phyloP scores from a whole-genome alignment of 30 jellyfish, hydroid and myxozoan genomes.

The Rhopilema esculentum region DNA sequence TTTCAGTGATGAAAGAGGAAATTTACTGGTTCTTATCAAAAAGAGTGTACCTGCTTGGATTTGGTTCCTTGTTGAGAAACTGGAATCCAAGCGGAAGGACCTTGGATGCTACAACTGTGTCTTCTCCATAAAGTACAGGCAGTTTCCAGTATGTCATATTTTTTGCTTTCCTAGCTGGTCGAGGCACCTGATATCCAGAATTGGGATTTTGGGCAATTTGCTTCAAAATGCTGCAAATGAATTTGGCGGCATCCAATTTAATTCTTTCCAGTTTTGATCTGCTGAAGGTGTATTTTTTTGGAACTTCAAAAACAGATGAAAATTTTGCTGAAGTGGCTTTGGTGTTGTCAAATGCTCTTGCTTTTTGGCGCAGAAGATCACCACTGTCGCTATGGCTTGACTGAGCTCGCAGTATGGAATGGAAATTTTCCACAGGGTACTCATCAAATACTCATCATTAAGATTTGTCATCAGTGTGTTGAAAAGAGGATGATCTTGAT shows the following conservation, averaged over 20 bases:
- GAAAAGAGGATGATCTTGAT: not conserved
- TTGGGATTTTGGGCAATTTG: not conserved
- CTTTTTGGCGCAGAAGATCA: slow-evolving; percentile 11
- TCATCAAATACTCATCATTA: slow-evolving; percentile 21
- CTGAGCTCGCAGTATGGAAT: slow-evolving; percentile 19
- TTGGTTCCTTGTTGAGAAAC: slow-evolving; percentile 16
- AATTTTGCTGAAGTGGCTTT: slow-evolving; percentile 4
- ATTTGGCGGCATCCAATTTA: slow-evolving; percentile 8
- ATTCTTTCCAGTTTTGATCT: not conserved
- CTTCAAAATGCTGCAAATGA: not conserved
- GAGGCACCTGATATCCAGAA: slow-evolving; percentile 1
- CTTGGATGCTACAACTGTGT: slow-evolving; percentile 24
- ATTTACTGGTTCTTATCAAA: slow-evolving; percentile 3
- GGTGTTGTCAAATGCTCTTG: slow-evolving; percentile 8
- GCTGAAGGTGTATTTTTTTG: not conserved
- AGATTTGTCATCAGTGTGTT: not conserved
- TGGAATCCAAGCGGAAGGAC: slow-evolving; percentile 27
- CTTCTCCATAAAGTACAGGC: slow-evolving; percentile 28
- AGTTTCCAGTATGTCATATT: slow-evolving; percentile 11
- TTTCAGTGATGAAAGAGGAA: not conserved
- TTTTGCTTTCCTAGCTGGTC: slow-evolving; percentile 12
- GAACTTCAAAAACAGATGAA: not conserved
- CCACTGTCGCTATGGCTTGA: not conserved
- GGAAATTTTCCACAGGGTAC: slow-evolving; percentile 20
- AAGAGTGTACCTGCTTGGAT: slow-evolving; percentile 7